phyloP scores from a whole-genome alignment of 2,888 invertebrate species.

The Acronicta alni region DNA sequence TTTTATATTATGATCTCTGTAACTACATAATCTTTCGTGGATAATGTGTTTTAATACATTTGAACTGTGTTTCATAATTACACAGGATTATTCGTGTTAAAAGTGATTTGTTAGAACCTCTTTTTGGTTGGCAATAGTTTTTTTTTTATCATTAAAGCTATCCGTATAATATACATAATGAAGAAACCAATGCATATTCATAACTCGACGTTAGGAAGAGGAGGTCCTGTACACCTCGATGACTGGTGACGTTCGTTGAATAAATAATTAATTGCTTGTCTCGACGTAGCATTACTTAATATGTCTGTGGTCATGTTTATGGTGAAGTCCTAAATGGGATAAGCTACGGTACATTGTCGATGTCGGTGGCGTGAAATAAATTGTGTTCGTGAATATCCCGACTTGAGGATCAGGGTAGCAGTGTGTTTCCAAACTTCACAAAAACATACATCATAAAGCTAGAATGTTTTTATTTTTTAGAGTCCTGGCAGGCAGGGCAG shows the following conservation, averaged over 20 bases:
- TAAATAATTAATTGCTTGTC: constrained; percentile 46
- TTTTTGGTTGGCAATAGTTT: neutral
- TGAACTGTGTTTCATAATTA: too few relatives aligned
- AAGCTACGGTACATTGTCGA: neutral
- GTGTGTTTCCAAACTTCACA: too few relatives aligned
- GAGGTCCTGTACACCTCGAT: constrained; percentile 27
- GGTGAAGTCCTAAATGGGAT: constrained; percentile 18
- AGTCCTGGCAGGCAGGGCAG: too few relatives aligned
- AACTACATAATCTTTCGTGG: too few relatives aligned
- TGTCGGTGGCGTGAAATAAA: neutral
- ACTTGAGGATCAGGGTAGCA: too few relatives aligned
- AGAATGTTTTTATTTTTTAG: too few relatives aligned
- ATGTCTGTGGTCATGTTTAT: constrained; percentile 17
- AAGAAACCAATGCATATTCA: constrained; percentile 2
- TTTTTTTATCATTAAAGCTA: too few relatives aligned
- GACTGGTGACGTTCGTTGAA: constrained; percentile 44
- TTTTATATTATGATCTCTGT: too few relatives aligned
- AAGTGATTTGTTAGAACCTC: neutral
- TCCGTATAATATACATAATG: neutral
- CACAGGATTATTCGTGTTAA: neutral
- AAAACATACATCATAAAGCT: too few relatives aligned
- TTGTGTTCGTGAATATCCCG: neutral
- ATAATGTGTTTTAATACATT: too few relatives aligned
- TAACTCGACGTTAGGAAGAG: constrained; percentile 20
- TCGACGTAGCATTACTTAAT: constrained; percentile 14